Conservation (phyloP, 2,888 invertebrate species). For the Chrysopilus asiliformis region DNA sequence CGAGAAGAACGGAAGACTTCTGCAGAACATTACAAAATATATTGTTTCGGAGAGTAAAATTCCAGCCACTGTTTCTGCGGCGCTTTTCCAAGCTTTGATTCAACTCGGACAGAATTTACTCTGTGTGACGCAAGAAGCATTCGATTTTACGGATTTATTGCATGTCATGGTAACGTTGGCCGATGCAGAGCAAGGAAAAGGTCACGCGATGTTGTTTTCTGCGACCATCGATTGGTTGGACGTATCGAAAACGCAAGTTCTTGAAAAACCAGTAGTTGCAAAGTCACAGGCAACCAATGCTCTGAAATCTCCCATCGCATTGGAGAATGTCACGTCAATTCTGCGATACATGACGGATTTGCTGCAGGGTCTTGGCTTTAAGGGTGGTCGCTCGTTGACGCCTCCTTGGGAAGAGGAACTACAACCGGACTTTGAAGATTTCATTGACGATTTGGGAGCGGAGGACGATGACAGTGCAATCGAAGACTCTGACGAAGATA, state of each 20-base stretch:
- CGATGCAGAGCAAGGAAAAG: constrained; percentile 67
- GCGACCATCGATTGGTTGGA: constrained; percentile 70
- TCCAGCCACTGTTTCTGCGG: constrained; percentile 27
- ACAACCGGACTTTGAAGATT: constrained; percentile 60
- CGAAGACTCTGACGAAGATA: constrained; percentile 45
- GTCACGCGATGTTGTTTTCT: constrained; percentile 68
- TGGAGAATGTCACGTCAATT: constrained; percentile 71
- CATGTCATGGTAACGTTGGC: constrained; percentile 70
- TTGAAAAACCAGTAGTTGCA: constrained; percentile 22
- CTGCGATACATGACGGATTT: constrained; percentile 72
- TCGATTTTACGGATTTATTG: constrained; percentile 67
- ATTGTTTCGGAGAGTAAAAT: constrained; percentile 51
- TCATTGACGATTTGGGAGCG: constrained; percentile 76
- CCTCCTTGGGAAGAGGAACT: constrained; percentile 73
- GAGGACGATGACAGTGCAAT: constrained; percentile 89
- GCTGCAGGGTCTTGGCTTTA: constrained; percentile 29
- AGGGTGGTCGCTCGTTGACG: constrained; percentile 41
- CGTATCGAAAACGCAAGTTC: constrained; percentile 42
- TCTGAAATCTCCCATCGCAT: constrained; percentile 31
- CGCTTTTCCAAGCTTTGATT: constrained; percentile 57
- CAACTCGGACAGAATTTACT: constrained; percentile 57
- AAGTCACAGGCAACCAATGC: constrained; percentile 17
- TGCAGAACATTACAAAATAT: constrained; percentile 57
- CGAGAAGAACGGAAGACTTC: constrained; percentile 54
- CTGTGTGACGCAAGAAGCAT: constrained; percentile 47